Base-by-base conservation (phyloP, 2,797 vertebrate genomes). In the Ataeniobius toweri region DNA sequence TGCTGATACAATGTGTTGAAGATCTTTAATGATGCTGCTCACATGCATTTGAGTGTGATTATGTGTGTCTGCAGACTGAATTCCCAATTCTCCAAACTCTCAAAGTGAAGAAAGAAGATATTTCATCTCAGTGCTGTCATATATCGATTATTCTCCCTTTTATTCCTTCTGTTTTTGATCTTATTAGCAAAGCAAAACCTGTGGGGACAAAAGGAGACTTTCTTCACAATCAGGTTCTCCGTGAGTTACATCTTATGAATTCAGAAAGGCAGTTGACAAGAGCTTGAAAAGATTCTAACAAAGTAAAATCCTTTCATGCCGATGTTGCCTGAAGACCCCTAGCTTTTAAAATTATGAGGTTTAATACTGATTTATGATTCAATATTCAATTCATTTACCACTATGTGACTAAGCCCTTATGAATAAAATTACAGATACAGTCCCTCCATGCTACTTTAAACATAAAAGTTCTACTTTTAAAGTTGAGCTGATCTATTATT, bases 101-200 rank as follows among this genome's bases (percentile, higher is more conserved):
- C 69, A 63, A 78, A 84, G 75, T 67, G 83, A 91, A 85, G 76
- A 77, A 65, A 63, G 41, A 59, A 79, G 67, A 74, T 71, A 80
- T 89, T 92, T 92, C 83, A 90, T 90, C 85, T 81, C 88, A 86
- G 84, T 77, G 53, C 82, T 73, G 80, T 86, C 83, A 76, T 74
- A 85, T 89, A 89, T 86, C 56, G 81, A 89, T 91, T 88, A 83
- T 90, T 86, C 79, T 85, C 73, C 71, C 73, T 89, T 90, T 87
- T 65, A 82, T 83, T 71, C 80, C 76, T 69, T 75, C 10, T 8
- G 56, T 55, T 82, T 89, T 88, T 89, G 86, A 93, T 90, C 83
- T 51, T 80, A 86, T 90, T 86, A 87, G 87, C 79, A 81, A 87
- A 85, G 83, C 39, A 79, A 83, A 90, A 86, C 82, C 80, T 71